Percentiles rank a stretch among this genome's conserved stretches.
Evolutionary conservation across 2,888 invertebrate species (phyloP).

Genomic region (Ophraella communa): DNA sequence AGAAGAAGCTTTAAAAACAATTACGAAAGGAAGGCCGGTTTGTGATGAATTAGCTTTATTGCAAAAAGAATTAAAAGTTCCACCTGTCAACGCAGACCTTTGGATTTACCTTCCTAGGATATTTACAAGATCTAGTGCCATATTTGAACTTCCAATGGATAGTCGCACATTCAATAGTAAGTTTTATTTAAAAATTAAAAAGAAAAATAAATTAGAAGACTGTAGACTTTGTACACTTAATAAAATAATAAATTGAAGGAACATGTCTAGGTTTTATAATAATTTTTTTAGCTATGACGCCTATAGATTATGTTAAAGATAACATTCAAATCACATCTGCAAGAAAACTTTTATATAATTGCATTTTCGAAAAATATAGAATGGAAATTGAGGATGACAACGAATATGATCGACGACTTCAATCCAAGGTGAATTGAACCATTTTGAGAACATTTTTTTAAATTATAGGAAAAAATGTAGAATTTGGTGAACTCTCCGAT

Average conservation of each 20-base stretch:
- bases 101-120: slow-evolving; percentile 74
- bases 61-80: slow-evolving; percentile 62
- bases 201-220: too few relatives aligned
- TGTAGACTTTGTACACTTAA: too few relatives aligned
- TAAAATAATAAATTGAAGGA: too few relatives aligned
- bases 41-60: slow-evolving; percentile 64
- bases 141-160: slow-evolving; percentile 79
- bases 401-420: slow-evolving; percentile 55
- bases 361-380: slow-evolving; percentile 62
- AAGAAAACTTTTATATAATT: slow-evolving; percentile 65
- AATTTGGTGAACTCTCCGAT: too few relatives aligned
- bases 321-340: slow-evolving; percentile 70
- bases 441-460: too few relatives aligned
- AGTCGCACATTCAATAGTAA: slow-evolving; percentile 63
- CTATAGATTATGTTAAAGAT: slow-evolving; percentile 74
- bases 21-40: slow-evolving; percentile 52
- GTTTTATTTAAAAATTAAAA: slow-evolving; percentile 8
- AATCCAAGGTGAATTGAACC: slow-evolving; percentile 58
- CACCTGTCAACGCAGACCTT: slow-evolving; percentile 64
- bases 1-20: slow-evolving; percentile 69
- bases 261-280: too few relatives aligned
- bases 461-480: too few relatives aligned
- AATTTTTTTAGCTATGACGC: slow-evolving; percentile 68
- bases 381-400: slow-evolving; percentile 50
- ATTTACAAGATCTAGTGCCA: slow-evolving; percentile 76